A percentile compares a stretch with the other conserved stretches of the same genome.
These are phyloP conservation scores for Anguilla megastoma DNA, from an alignment of 2,797 vertebrate species.

Conservation along the genomic window DNA sequence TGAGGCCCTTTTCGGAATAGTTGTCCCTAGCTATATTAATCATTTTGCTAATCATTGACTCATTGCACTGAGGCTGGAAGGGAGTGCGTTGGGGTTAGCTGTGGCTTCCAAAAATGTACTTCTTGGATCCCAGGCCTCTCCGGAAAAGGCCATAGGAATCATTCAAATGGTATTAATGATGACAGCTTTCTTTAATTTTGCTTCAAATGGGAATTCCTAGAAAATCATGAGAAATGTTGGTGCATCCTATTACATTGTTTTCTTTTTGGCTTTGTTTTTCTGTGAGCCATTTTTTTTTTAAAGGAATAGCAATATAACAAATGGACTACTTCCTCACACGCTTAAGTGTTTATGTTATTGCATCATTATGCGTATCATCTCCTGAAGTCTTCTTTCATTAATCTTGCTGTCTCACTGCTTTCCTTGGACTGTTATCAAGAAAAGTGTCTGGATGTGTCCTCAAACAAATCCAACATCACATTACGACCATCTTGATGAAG, in stretches of 20 bases:
- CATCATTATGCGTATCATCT: conserved; percentile 18
- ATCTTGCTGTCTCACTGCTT: background rate
- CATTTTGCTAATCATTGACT: conserved; percentile 60
- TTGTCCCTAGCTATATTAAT: conserved; percentile 58
- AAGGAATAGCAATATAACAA: background rate
- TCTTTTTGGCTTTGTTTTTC: background rate
- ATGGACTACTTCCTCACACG: background rate
- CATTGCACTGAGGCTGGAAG: conserved; percentile 29
- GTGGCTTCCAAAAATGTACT: conserved; percentile 31
- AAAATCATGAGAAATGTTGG: conserved; percentile 18
- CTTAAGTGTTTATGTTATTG: conserved; percentile 1
- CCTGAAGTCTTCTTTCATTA: background rate
- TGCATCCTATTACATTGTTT: background rate
- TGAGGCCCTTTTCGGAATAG: conserved; percentile 50
- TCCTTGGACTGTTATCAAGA: background rate
- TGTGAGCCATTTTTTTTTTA: background rate
- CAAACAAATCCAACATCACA: background rate
- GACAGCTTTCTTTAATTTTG: conserved; percentile 37
- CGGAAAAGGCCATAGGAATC: conserved; percentile 30
- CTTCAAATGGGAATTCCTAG: conserved; percentile 33
- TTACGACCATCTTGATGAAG: background rate
- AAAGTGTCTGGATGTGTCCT: background rate
- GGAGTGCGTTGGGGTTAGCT: conserved; percentile 36
- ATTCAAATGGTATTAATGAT: conserved; percentile 31
- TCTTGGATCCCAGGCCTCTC: conserved; percentile 23